Base-by-base conservation (phyloP, 2,888 invertebrate genomes). In the Mimas tiliae region DNA sequence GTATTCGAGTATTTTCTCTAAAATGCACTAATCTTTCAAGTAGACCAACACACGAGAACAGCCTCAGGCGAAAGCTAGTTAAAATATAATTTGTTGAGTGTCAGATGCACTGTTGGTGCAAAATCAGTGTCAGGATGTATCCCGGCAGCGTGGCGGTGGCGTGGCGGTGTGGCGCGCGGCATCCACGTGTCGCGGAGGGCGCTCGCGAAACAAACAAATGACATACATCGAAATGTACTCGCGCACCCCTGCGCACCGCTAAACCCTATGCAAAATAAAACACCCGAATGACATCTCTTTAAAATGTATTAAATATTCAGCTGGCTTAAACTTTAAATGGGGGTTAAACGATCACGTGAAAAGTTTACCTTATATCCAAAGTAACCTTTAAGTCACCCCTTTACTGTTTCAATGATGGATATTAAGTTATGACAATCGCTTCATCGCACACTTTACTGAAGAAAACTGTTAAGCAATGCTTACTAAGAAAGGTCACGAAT, bases 241-340 rank as follows among this genome's bases (percentile, higher is more conserved):
- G 86, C 87, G 86, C 87, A 84, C 89, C 89, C 90, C 89, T 78
- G 73, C 80, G 77, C 81, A 73, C 69, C 78, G 84, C 79, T 91
- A 87, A 91, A 85, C 91, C 87, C 90, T 92, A 93, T 93, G 93
- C 93, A 93, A 93, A 93, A 93, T 93, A 93, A 93, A 93, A 91
- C 89, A 91, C 90, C 83, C 91, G 84, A 91, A 91, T 93, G 93
- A 91, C 93, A 89, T 93, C 90, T 90, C 90, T 90, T 90, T 90
- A 90, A 92, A 91, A 92, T 91, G 89, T 93, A 92, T 93, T 92
- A 93, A 93, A 92, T 90, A 93, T 93, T 91, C 91, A 93, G 83
- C 74, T 79, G 83, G 89, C 89, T 92, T 90, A 83, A 83, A 89
- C 87, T 90, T 88, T 84, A 87, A 88, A 88, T 83, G 83, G 89